Evolutionary conservation across 2,797 vertebrate genomes (phyloP).

Genomic region (Gastrophryne carolinensis): DNA sequence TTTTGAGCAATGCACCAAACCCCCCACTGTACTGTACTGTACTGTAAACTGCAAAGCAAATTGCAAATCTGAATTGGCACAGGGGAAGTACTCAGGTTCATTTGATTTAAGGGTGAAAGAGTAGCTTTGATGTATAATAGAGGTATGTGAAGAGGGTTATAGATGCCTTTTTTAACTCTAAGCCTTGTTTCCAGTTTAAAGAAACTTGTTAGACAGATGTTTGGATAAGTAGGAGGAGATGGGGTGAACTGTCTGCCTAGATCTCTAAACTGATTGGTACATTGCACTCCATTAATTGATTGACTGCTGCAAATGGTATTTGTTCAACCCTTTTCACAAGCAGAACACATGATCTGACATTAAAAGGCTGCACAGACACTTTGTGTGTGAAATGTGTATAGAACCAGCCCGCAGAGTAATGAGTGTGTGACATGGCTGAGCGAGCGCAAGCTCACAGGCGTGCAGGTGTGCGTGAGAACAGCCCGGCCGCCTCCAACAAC

Average conservation of each 20-base stretch:
- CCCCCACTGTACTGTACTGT: no score
- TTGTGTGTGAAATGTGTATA: constrained; percentile 19
- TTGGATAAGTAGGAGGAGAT: neutral
- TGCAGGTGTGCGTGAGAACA: constrained; percentile 52
- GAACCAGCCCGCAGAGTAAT: constrained; percentile 34
- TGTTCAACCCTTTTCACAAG: neutral
- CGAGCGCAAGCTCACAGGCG: constrained; percentile 31
- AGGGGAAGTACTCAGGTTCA: no score
- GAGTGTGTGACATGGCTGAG: constrained; percentile 45
- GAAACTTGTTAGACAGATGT: neutral
- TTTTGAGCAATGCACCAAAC: no score
- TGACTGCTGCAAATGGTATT: neutral
- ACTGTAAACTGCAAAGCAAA: no score
- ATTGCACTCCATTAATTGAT: neutral
- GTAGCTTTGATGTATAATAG: no score
- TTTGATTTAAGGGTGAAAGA: no score
- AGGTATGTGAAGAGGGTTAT: no score
- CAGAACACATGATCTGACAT: constrained; percentile 7
- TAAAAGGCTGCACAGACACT: constrained; percentile 11
- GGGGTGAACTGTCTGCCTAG: neutral
- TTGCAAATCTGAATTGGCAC: no score
- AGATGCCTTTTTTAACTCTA: no score
- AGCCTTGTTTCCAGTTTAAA: neutral
- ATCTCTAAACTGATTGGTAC: neutral
- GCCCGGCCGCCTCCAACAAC: neutral